These are phyloP conservation scores for roundworm (Caenorhabditis elegans) DNA, from an alignment of 1,140 invertebrate species.

Conservation along the genomic window WBcel235 BX284603.4:13622501-13623000, in stretches of 20 bases:
- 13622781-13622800: background rate
- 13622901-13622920: background rate
- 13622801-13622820: background rate
- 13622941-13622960: background rate
- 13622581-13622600: slow-evolving; percentile 2
- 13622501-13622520: background rate
- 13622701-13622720: no score
- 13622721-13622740: no score
- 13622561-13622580: background rate
- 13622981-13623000: slow-evolving; percentile 15
- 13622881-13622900: background rate
- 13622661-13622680: no score
- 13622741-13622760: no score
- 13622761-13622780: no score
- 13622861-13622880: background rate
- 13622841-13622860: background rate
- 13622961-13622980: slow-evolving; percentile 11
- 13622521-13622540: background rate
- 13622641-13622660: no score
- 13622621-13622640: no score
- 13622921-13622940: background rate
- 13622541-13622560: background rate
- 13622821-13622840: background rate
- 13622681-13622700: no score
- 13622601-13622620: background rate